Percentiles rank a stretch among this genome's conserved stretches.
Evolutionary conservation across 2,797 vertebrate species (phyloP).

Genomic region (Pteronotus mesoamericanus): DNA sequence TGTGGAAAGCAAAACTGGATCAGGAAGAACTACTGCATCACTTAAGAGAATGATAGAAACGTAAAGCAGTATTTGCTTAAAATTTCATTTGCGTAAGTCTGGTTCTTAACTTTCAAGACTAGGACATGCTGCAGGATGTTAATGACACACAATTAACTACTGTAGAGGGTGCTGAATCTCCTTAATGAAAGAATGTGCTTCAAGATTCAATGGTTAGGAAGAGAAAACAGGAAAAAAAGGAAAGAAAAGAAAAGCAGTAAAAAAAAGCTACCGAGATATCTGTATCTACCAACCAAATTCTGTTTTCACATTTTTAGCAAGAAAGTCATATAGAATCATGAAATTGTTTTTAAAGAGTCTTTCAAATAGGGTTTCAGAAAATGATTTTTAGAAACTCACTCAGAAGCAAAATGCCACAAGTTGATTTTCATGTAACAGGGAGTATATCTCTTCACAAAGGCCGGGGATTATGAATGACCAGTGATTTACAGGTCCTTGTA

Average conservation of each 20-base stretch:
- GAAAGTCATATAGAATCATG: background rate
- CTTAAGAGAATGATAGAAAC: background rate
- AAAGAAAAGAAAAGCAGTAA: background rate
- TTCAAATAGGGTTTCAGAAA: slow-evolving; percentile 47
- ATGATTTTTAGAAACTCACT: slow-evolving; percentile 11
- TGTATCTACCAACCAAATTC: slow-evolving; percentile 32
- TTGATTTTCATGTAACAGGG: background rate
- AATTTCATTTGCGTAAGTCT: slow-evolving; percentile 26
- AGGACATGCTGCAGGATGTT: background rate
- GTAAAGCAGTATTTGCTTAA: background rate
- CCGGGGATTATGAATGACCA: background rate
- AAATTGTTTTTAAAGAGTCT: slow-evolving; percentile 30
- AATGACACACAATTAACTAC: slow-evolving; percentile 25
- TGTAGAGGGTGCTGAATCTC: slow-evolving; percentile 12
- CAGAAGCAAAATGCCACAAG: slow-evolving; percentile 17
- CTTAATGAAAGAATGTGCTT: slow-evolving; percentile 46
- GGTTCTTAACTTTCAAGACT: slow-evolving; percentile 36
- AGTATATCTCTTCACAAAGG: background rate
- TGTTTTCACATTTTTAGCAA: slow-evolving; percentile 39
- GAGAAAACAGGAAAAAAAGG: background rate
- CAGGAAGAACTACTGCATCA: background rate
- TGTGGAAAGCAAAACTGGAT: background rate
- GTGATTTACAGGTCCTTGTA: background rate
- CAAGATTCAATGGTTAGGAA: background rate
- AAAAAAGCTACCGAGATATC: slow-evolving; percentile 21